Evolutionary conservation across 2,797 vertebrate genomes (phyloP).

Genomic region (Neostethus bicornis): DNA sequence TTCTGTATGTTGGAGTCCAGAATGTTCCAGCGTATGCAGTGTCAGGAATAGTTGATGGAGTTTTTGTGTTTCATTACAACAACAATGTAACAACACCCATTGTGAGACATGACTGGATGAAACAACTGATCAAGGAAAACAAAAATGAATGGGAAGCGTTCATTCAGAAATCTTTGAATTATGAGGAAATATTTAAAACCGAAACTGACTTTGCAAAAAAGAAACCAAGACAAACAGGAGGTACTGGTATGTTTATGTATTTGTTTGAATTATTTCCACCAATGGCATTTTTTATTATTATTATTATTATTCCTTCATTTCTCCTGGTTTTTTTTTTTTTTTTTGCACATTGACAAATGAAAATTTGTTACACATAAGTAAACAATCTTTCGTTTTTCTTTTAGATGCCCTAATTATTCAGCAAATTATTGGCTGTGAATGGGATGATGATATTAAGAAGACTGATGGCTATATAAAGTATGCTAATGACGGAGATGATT

Average conservation of each 20-base stretch:
- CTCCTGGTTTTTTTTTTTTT: not conserved
- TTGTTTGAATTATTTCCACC: too few relatives aligned
- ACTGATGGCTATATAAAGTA: not conserved
- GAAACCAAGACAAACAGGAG: not conserved
- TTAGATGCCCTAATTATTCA: not conserved
- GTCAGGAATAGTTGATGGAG: not conserved
- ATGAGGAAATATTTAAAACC: not conserved
- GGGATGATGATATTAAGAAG: not conserved
- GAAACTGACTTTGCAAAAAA: not conserved
- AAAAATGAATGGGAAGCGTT: not conserved
- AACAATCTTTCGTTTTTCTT: too few relatives aligned
- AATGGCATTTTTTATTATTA: too few relatives aligned
- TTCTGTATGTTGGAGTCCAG: not conserved
- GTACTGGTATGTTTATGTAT: not conserved
- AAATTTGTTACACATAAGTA: too few relatives aligned
- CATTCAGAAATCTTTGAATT: not conserved
- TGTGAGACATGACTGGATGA: not conserved
- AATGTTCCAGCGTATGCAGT: not conserved
- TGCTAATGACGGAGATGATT: slow-evolving; percentile 36
- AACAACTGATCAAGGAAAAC: not conserved
- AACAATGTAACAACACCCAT: not conserved
- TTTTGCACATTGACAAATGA: too few relatives aligned
- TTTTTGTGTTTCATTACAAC: not conserved
- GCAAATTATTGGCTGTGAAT: not conserved
- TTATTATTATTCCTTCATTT: not conserved